Base-by-base conservation (phyloP, 2,113 vertebrate genomes). In the Suncus etruscus region DNA sequence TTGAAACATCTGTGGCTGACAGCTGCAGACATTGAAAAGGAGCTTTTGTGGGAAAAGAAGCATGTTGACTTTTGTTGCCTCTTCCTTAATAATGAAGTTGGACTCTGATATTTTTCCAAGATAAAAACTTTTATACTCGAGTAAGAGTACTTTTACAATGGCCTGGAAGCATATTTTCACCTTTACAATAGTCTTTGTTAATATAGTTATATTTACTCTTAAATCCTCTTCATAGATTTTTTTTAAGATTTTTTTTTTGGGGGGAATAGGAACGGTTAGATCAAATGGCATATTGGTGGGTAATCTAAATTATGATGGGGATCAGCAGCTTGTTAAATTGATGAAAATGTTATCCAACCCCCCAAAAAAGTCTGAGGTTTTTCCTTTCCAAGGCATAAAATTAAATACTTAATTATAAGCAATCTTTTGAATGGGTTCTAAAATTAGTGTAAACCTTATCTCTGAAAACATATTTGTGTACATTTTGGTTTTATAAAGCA, bases 1-100 rank as follows among this genome's bases (percentile, higher is more conserved):
- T 79, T 87, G 96, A 97, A 98, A 97, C 98, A 98, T 97, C 96
- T 98, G 98, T 86, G 76, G 94, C 89, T 75, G 89, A 84, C 94
- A 61, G 95, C 93, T 93, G 89, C 93, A 95, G 84, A 95, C 95
- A 73, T 70, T 96, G 89, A 91, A 93, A 87, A 27, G 90, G 69
- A 94, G 81, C n/a, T 65, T 96, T 74, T 91, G 84, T 94, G 94
- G 85, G 93, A 79, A 95, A 94, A 92, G 87, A 91, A 83, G 54
- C 29, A 94, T 87, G 65, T 48, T 92, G 86, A n/a, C 63, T 39
- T 96, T 93, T 91, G 5, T 14, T 85, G 93, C 66, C 5, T 58
- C 86, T 92, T 51, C 82, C 47, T 78, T 10, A 1, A 4, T 79
- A 24, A 86, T 25, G 12, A 80, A 65, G 48, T n/a, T 61, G 84